Base-by-base conservation (phyloP, 2,888 invertebrate genomes). In the Pyrocoelia pectoralis region DNA sequence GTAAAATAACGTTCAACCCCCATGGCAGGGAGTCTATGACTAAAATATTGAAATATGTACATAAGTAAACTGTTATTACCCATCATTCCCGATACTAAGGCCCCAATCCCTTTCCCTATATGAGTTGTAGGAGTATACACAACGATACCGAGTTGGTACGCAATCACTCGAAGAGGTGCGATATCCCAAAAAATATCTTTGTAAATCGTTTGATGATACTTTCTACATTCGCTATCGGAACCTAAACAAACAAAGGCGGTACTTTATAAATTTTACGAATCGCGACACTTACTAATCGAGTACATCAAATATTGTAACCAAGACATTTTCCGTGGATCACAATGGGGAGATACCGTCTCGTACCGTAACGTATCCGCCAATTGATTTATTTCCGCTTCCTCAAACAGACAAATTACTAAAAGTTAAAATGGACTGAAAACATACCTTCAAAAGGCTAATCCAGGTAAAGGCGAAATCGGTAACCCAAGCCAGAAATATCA, bases 351-450 rank as follows among this genome's bases (percentile, higher is more conserved):
- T 28, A 66, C 50, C 10, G 54, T 10, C n/a, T 33, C 13, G 56
- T 61, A 65, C 13, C 43, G 55, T 17, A 58, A 10, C 8, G 56
- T 38, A 38, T 65, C 68, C 24, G 64, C 68, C 56, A 68, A 52
- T 52, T 54, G 66, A 29, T 68, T 65, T 48, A 68, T 68, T 54
- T 68, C 68, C 18, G 57, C 61, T 33, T 66, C 66, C 68, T 68
- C n/a, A 17, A 57, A 68, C 24, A 24, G 24, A 5, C 24, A 3
- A 6, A 24, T 24, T 24, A 24, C 4, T 24, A 24, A 24, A 6
- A 24, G 6, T 24, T 24, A 6, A n/a, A n/a, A n/a, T n/a, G n/a
- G n/a, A n/a, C n/a, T n/a, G n/a, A n/a, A n/a, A n/a, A n/a, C n/a
- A 38, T 52, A 68, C 68, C 38, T 68, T 62, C n/a, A 66, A 40